Evolutionary conservation across 2,797 vertebrate species (phyloP).

Genomic region (Perdix hodgsoniae): DNA sequence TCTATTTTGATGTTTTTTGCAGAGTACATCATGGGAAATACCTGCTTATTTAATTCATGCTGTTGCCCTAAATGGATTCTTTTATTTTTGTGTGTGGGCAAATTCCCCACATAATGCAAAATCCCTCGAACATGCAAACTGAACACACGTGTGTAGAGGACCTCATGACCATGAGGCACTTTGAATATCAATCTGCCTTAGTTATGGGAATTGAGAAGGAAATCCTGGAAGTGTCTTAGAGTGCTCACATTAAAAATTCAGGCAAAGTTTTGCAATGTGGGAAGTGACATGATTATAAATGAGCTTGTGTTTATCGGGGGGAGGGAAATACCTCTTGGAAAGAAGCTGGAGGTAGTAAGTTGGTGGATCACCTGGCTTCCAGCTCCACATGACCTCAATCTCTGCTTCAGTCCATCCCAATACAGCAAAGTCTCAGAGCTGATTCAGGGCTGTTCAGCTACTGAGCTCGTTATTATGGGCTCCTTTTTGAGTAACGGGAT

Average conservation of each 20-base stretch:
- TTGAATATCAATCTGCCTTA: not conserved
- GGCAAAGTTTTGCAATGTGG: not conserved
- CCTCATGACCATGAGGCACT: not conserved
- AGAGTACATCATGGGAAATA: rapidly evolving
- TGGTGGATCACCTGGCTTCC: not conserved
- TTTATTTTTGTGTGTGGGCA: not conserved
- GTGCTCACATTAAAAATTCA: not conserved
- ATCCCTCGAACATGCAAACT: not conserved
- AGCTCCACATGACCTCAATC: not conserved
- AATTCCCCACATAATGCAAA: not conserved
- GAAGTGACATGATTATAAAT: not conserved
- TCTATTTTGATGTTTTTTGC: not conserved
- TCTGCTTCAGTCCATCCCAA: not conserved
- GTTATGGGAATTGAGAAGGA: not conserved
- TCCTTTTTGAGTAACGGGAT: not conserved
- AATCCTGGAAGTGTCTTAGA: not conserved
- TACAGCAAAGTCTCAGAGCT: not conserved
- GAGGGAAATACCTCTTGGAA: not conserved
- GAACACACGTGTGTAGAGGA: not conserved
- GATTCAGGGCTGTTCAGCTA: not conserved
- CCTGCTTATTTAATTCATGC: not conserved
- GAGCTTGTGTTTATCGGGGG: rapidly evolving
- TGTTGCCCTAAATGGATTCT: not conserved
- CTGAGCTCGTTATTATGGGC: not conserved
- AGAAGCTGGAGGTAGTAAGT: not conserved